Percentiles rank a stretch among this genome's conserved stretches.
These are phyloP conservation scores for Zeus faber DNA, from an alignment of 2,113 vertebrate species.

Conservation along the genomic window DNA sequence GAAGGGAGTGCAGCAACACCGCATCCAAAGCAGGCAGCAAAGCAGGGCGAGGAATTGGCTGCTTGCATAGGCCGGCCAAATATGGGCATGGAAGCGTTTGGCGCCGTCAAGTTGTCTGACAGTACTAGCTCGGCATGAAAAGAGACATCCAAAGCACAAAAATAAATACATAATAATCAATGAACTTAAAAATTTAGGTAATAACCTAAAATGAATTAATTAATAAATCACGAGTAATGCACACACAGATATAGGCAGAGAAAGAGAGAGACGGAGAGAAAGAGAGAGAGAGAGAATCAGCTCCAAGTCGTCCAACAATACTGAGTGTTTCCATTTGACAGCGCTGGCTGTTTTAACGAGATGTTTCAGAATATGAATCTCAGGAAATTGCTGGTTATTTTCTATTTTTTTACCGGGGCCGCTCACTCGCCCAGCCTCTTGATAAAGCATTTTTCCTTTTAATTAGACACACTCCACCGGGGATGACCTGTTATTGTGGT, in stretches of 20 bases:
- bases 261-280: slow-evolving; percentile 1
- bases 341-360: slow-evolving; percentile 57
- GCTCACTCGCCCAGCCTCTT: slow-evolving; percentile 49
- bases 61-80: no score
- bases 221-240: no score
- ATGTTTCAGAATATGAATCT: slow-evolving; percentile 64
- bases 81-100: no score
- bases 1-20: no score
- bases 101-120: no score
- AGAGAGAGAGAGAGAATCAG: neutral
- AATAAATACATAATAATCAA: no score
- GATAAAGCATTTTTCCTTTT: slow-evolving; percentile 75
- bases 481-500: slow-evolving; percentile 65
- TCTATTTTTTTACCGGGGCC: slow-evolving; percentile 46
- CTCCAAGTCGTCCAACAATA: slow-evolving; percentile 24
- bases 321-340: slow-evolving; percentile 40
- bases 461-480: slow-evolving; percentile 71
- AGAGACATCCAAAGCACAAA: no score
- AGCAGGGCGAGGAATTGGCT: no score
- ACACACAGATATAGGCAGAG: neutral
- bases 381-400: slow-evolving; percentile 64
- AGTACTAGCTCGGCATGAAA: no score
- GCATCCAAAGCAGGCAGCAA: no score
- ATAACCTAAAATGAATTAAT: no score
- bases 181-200: no score